Evolutionary conservation across 1,140 invertebrate species (phyloP).

Genomic region (Scaptomyza montana): DNA sequence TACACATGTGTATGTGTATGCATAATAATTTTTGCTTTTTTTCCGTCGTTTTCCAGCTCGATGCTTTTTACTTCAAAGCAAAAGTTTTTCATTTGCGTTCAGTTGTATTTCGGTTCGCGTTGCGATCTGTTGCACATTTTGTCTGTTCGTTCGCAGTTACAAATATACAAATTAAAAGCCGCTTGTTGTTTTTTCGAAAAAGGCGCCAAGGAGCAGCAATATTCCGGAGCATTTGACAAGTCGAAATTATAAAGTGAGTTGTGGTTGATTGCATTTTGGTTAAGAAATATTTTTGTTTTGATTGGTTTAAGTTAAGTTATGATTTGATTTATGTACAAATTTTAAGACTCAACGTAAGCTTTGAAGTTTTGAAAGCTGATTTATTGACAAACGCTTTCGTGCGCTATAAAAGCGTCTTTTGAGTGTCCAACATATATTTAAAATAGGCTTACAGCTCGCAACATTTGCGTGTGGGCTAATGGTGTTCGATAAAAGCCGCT

Average conservation of each 20-base stretch:
- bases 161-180: slow-evolving; percentile 15
- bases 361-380: background rate
- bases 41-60: slow-evolving; percentile 76
- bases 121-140: slow-evolving; percentile 77
- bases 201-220: slow-evolving; percentile 15
- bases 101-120: slow-evolving; percentile 83
- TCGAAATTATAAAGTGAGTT: slow-evolving; percentile 54
- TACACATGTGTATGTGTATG: slow-evolving; percentile 54
- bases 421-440: background rate
- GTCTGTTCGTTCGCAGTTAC: slow-evolving; percentile 36
- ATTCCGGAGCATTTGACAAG: slow-evolving; percentile 7
- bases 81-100: slow-evolving; percentile 83
- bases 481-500: background rate
- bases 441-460: background rate
- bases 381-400: slow-evolving; percentile 10
- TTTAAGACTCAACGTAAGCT: background rate
- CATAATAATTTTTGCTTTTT: slow-evolving; percentile 78
- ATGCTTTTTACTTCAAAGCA: slow-evolving; percentile 81
- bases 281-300: background rate
- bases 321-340: background rate
- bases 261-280: background rate
- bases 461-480: slow-evolving; percentile 26
- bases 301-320: background rate
- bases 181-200: background rate
- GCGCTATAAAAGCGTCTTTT: background rate